Base-by-base conservation (phyloP, 2,797 vertebrate genomes). In the Pipistrellus nathusii region DNA sequence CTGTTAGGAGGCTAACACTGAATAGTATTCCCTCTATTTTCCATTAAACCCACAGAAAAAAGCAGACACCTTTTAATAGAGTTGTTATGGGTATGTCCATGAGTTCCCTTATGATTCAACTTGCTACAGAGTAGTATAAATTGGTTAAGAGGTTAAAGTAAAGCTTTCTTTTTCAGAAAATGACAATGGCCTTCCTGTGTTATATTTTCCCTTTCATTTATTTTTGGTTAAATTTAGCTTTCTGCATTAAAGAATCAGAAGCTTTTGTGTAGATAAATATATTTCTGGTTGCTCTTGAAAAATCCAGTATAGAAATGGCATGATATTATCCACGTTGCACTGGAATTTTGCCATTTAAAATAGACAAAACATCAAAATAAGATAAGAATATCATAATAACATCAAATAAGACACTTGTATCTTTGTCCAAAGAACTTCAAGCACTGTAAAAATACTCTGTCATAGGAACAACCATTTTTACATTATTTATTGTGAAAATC, bases 171-270 rank as follows among this genome's bases (percentile, higher is more conserved):
- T 89, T 32, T 44, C 9, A 77, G 11, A 44, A 53, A 82, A 71
- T 75, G 30, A 76, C 27, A 77, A 30, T 41, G 23, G 17, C 17
- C 62, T 77, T 46, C 48, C 30, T 11, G 4, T 38, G 17, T 30
- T 53, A 21, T 62, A 51, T 88, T 75, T 83, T 85, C 23, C 32
- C 44, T 80, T 92, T 25, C 10, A 72, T 92, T 95, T 90, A 64
- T 17, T 84, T 90, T 90, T 73, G 35, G 18, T 80, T 80, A 30
- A 84, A 69, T 64, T 77, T 72, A 53, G 20, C 38, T 59, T 59
- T 81, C 17, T 30, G 6, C 44, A 51, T 46, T 95, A 1, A 66
- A 69, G 66, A 64, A 41, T 51, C 27, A 86, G 55, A 21, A 83
- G 5, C 15, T 89, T 88, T 82, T 32, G n/a, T 32, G 44, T 51